Conservation (phyloP, 2,797 vertebrate species). For the Danio choprae region DNA sequence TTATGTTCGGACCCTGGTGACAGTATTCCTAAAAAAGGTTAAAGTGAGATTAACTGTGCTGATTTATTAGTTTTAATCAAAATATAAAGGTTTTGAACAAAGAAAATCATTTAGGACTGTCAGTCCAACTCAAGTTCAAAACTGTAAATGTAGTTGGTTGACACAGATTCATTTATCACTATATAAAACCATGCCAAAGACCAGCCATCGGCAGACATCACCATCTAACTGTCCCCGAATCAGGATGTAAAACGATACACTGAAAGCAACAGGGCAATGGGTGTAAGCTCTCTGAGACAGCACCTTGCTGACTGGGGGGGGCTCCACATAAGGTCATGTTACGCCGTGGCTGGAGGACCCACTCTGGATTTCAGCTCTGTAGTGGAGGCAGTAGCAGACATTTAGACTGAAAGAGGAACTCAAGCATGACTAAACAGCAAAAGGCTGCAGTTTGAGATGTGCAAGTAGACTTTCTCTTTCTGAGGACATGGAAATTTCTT, state of each 20-base stretch:
- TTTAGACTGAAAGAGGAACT: conserved; percentile 34
- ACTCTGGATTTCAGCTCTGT: conserved; percentile 12
- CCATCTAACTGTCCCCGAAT: conserved; percentile 28
- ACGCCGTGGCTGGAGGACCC: not conserved
- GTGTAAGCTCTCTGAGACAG: conserved; percentile 25
- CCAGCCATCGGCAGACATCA: conserved; percentile 9
- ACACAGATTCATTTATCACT: not conserved
- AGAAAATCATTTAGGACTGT: not conserved
- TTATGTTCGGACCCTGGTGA: too few relatives aligned
- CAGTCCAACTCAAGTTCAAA: conserved; percentile 2
- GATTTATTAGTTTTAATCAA: not conserved
- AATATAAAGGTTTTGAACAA: not conserved
- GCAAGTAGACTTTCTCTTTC: too few relatives aligned
- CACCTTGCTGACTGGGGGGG: conserved; percentile 24
- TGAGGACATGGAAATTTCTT: not conserved
- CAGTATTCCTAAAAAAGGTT: not conserved
- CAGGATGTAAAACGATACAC: conserved; percentile 38
- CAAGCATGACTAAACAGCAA: conserved; percentile 11
- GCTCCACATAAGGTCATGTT: conserved; percentile 44
- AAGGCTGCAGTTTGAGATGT: conserved; percentile 14
- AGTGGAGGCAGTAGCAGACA: not conserved
- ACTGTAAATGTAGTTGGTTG: not conserved
- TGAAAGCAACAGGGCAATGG: conserved; percentile 3
- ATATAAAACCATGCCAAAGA: conserved; percentile 17
- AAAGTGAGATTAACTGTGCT: not conserved